These are phyloP conservation scores for Eurosta solidaginis DNA, from an alignment of 1,140 invertebrate species.

Conservation along the genomic window DNA sequence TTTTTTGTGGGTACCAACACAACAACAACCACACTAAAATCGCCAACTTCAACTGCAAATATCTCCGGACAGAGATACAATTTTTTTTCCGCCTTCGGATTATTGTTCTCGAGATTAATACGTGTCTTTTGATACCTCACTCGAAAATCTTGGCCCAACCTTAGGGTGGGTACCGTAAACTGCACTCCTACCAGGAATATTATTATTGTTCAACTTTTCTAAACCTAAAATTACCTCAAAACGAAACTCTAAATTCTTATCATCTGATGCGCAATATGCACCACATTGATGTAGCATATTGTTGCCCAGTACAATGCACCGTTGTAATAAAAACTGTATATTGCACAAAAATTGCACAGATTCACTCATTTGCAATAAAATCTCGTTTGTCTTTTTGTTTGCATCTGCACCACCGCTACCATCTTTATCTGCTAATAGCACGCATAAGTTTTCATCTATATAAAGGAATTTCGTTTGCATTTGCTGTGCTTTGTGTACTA, in stretches of 20 bases:
- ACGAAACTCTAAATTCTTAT: constrained; percentile 18
- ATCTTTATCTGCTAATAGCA: constrained; percentile 34
- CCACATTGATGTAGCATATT: constrained; percentile 49
- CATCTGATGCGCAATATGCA: constrained; percentile 35
- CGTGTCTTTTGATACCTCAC: no score
- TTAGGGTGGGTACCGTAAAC: no score
- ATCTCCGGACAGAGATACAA: no score
- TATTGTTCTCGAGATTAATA: no score
- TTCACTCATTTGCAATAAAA: constrained; percentile 45
- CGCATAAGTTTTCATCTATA: constrained; percentile 51
- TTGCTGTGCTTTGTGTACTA: constrained; percentile 71
- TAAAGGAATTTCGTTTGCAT: constrained; percentile 63
- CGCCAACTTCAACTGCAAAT: no score
- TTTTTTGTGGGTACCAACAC: no score
- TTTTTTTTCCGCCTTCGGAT: no score
- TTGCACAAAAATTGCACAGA: constrained; percentile 52
- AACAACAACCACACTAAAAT: no score
- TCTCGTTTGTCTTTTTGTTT: neutral
- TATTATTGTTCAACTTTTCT: no score
- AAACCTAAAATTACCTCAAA: no score
- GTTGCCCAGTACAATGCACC: constrained; percentile 42
- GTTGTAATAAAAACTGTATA: constrained; percentile 49
- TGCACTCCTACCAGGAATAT: no score
- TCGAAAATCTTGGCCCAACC: no score
- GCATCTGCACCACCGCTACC: neutral